Base-by-base conservation (phyloP, 2,888 invertebrate species). In the Tinea semifulvella region DNA sequence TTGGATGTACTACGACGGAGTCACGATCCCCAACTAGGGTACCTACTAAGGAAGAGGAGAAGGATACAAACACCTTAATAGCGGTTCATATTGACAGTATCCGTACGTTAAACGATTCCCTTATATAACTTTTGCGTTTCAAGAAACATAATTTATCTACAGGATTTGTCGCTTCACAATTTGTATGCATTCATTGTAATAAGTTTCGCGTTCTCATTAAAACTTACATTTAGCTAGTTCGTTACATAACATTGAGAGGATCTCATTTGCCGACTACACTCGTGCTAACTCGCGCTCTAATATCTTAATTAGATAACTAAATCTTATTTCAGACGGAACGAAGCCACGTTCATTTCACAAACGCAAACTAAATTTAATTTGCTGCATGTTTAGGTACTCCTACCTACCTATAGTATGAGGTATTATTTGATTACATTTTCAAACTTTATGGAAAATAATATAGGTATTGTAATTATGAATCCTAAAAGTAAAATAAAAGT, bases 221-320 rank as follows among this genome's bases (percentile, higher is more conserved):
- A 40, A 40, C 40, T 40, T 40, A 13, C 19, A 2, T 13, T 40
- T 40, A 14, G 36, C 22, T 40, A 20, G 22, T 40, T 22, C 40
- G n/a, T 40, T 40, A 22, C 40, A 40, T 40, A 40, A 40, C 40
- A 40, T 40, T 40, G 22, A 40, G 2, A 40, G 5, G 22, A 40
- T 40, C 40, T 40, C 40, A 40, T 40, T 40, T 40, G 22, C 22
- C 40, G 40, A n/a, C n/a, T n/a, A n/a, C n/a, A n/a, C n/a, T n/a
- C 40, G 40, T 40, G 40, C 40, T 40, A 40, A 22, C 40, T 40
- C 40, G 11, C 13, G 22, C 40, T 40, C 22, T 40, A 40, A 40
- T 40, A 22, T 40, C 40, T 40, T 40, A 40, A 40, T 40, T 40
- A 20, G 40, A 40, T 22, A 40, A 17, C 40, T 22, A 22, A 40